Percentiles rank a stretch among this genome's conserved stretches.
phyloP scores from a whole-genome alignment of 2,113 vertebrate species.

The Microtus richardsoni region DNA sequence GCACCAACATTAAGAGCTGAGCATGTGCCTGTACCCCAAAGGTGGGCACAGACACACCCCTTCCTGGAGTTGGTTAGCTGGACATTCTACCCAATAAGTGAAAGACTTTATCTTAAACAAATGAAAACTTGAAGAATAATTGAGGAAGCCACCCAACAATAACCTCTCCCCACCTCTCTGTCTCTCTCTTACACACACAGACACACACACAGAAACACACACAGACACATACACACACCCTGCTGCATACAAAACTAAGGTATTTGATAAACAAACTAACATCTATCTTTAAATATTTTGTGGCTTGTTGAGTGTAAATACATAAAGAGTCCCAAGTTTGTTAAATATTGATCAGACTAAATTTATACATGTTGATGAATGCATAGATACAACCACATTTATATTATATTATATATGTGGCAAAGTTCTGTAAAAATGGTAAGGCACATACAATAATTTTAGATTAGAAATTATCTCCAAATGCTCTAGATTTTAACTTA shows the following conservation, averaged over 20 bases:
- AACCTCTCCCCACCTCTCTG: background rate
- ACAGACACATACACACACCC: background rate
- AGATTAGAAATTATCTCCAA: conserved; percentile 20
- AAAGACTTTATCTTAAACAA: background rate
- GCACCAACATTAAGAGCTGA: background rate
- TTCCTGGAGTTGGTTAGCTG: background rate
- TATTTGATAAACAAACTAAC: background rate
- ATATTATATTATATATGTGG: background rate
- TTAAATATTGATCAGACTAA: background rate
- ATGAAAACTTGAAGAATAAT: background rate
- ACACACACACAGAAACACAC: background rate
- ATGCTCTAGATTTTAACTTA: background rate
- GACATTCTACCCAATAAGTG: background rate
- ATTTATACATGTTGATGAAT: background rate
- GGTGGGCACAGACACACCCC: background rate
- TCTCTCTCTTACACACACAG: background rate
- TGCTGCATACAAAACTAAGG: background rate
- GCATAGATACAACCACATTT: background rate
- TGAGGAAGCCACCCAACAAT: background rate
- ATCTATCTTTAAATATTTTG: conserved; percentile 17
- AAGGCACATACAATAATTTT: background rate
- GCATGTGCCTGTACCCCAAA: background rate
- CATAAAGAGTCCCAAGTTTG: background rate
- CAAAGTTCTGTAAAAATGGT: background rate
- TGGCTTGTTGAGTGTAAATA: conserved; percentile 13